These are phyloP conservation scores for Saccostrea echinata DNA, from an alignment of 1,140 invertebrate species.

Conservation along the genomic window DNA sequence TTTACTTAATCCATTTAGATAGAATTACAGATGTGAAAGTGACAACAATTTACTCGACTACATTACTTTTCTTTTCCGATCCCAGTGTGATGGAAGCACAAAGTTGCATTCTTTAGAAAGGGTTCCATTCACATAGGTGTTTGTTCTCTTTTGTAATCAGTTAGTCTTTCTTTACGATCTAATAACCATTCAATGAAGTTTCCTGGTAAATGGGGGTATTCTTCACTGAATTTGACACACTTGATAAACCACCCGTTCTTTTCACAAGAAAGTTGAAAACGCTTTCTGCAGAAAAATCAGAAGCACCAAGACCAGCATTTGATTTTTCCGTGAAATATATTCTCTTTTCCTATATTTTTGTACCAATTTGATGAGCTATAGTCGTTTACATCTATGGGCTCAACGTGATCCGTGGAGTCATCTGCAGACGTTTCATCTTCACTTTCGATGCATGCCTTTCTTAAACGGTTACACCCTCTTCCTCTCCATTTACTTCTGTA, in stretches of 20 bases:
- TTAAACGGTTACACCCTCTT: no score
- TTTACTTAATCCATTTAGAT: not conserved
- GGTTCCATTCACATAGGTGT: not conserved
- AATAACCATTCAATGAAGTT: not conserved
- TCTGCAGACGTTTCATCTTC: no score
- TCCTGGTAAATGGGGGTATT: not conserved
- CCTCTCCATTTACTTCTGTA: no score
- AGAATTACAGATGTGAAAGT: not conserved
- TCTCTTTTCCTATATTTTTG: no score
- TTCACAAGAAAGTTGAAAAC: not conserved
- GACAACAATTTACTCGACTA: not conserved
- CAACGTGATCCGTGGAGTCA: no score
- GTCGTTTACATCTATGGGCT: no score
- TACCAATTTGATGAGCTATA: no score
- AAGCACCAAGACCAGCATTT: no score
- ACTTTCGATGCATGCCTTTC: no score
- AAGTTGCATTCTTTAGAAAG: not conserved
- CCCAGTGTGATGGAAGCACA: not conserved
- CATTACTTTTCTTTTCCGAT: not conserved
- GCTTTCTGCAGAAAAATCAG: not conserved
- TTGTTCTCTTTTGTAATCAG: not conserved
- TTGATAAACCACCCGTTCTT: not conserved
- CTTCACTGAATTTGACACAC: not conserved
- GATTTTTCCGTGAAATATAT: no score
- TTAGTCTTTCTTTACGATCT: not conserved